Evolutionary conservation across 2,113 vertebrate species (phyloP).

Genomic region (Lagopus leucura): DNA sequence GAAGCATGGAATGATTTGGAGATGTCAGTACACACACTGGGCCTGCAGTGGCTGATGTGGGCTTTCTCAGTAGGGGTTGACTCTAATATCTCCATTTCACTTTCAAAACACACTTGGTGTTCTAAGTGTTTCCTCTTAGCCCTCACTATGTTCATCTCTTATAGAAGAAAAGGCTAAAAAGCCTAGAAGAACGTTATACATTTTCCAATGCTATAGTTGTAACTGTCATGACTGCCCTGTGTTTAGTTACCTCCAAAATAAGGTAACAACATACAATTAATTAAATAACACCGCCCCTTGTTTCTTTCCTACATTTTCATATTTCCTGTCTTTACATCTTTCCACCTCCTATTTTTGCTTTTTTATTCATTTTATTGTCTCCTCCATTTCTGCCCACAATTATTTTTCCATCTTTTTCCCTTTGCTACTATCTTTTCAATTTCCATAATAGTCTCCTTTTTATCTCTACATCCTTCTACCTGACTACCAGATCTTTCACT

Average conservation of each 20-base stretch:
- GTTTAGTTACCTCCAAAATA: not conserved
- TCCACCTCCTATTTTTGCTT: not conserved
- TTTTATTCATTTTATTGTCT: not conserved
- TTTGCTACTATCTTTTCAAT: not conserved
- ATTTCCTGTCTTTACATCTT: not conserved
- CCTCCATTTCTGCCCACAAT: not conserved
- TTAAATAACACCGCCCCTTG: not conserved
- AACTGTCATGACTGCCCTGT: not conserved
- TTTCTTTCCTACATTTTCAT: not conserved
- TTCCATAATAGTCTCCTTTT: not conserved
- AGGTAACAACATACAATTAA: not conserved
- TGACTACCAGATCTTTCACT: not conserved
- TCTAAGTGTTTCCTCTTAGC: not conserved
- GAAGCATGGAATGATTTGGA: not conserved
- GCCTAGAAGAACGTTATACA: not conserved
- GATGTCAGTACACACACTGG: not conserved
- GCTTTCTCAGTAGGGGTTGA: not conserved
- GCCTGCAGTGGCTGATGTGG: not conserved
- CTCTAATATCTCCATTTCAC: not conserved
- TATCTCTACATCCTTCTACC: not conserved
- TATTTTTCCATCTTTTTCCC: not conserved
- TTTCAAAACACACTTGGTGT: not conserved
- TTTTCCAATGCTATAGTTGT: not conserved
- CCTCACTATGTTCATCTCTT: not conserved
- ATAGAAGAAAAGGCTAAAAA: not conserved